Percentiles rank a stretch among this genome's conserved stretches.
Conservation (phyloP, 2,797 vertebrate genomes). For the Tokudaia muenninki region DNA sequence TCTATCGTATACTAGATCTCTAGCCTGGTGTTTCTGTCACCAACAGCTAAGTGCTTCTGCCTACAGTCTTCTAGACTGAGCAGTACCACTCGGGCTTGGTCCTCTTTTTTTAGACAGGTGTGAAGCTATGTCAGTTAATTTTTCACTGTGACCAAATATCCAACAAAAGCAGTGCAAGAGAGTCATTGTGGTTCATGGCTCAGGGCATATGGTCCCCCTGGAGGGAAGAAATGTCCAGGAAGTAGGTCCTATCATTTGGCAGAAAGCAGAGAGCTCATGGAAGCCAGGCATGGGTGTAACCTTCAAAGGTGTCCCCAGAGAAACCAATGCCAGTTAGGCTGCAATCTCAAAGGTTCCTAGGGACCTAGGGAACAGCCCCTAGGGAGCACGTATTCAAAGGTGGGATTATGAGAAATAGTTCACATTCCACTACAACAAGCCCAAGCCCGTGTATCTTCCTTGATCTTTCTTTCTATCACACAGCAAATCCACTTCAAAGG, state of each 20-base stretch:
- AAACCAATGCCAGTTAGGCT: not conserved
- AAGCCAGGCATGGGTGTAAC: not conserved
- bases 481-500: not conserved
- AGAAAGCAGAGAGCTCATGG: not conserved
- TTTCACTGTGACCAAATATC: not conserved
- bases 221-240: not conserved
- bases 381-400: not conserved
- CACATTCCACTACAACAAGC: not conserved
- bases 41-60: not conserved
- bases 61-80: not conserved
- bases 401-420: not conserved
- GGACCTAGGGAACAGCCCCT: not conserved
- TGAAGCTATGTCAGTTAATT: not conserved
- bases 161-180: not conserved
- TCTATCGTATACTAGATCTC: not conserved
- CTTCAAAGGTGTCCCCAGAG: not conserved
- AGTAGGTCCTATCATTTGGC: not conserved
- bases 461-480: not conserved
- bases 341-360: not conserved
- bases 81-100: not conserved
- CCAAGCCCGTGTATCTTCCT: not conserved
- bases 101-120: not conserved
- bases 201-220: not conserved
- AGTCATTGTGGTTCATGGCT: not conserved
- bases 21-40: no score